Conservation (phyloP, 2,797 vertebrate species). For the Alcedo atthis region DNA sequence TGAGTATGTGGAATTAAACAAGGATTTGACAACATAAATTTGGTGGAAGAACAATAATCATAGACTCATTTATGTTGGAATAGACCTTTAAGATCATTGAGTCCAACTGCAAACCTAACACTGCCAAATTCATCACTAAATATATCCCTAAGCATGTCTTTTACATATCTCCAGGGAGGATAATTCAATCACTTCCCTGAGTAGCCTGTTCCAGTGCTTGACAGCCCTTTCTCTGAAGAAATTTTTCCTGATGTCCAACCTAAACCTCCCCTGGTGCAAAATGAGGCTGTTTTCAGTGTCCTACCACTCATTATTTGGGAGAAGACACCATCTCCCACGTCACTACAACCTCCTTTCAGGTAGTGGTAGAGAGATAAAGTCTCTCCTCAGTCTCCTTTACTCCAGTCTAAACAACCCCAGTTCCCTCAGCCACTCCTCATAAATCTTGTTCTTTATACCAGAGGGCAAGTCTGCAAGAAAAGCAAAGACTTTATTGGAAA, state of each 20-base stretch:
- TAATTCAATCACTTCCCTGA: neutral
- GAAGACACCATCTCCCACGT: fast-evolving
- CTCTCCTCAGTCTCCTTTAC: neutral
- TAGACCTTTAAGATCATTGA: neutral
- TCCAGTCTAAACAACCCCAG: neutral
- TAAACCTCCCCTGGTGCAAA: neutral
- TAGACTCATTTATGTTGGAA: neutral
- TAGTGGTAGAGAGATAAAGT: neutral
- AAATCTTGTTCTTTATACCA: neutral
- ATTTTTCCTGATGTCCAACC: neutral
- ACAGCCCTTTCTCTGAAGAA: neutral
- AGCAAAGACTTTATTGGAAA: neutral
- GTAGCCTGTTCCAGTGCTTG: neutral
- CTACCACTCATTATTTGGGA: neutral
- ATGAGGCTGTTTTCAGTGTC: neutral
- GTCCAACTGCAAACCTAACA: neutral
- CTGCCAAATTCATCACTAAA: neutral
- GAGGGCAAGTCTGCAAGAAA: neutral
- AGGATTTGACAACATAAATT: neutral
- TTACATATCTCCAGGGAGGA: neutral
- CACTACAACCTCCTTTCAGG: neutral
- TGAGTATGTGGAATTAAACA: neutral
- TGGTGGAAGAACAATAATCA: neutral
- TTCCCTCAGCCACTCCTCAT: neutral
- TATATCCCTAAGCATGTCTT: fast-evolving